Base-by-base conservation (phyloP, 2,888 invertebrate genomes). In the Caenorhabditis sulstoni region DNA sequence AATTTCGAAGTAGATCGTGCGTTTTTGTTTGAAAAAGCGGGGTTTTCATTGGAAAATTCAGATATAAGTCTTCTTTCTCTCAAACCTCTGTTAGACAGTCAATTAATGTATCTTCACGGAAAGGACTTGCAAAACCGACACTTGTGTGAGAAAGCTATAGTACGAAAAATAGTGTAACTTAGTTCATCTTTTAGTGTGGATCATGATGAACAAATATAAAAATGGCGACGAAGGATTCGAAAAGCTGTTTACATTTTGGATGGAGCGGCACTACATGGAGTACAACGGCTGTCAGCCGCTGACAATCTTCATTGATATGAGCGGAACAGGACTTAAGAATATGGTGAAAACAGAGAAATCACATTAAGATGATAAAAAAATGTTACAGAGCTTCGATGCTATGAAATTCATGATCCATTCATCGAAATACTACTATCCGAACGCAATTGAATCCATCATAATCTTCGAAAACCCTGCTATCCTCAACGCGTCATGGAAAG, bases 401-500 rank as follows among this genome's bases (percentile, higher is more conserved):
- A 78, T 89, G 62, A 87, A 88, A 49, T 89, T 89, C 73, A 80
- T 88, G 7, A 81, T 89, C 12, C 85, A 88, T 59, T 58, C 79
- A 0, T 76, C 87, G n/a, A 88, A 87, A 53, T 89, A 85, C 55
- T 88, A 87, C 62, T 89, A 87, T 74, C 89, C 89, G 0, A 75
- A 74, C 49, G 71, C 84, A 20, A 81, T 86, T 5, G 70, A 77
- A 22, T 83, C 83, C 5, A 80, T 88, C 35, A 35, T 87, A 8
- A 81, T 89, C 20, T 87, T 79, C 71, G 87, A 88, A 29, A 82
- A 81, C 41, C 88, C 89, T 2, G 67, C 76, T 7, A 84, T 87
- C 55, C 64, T 89, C 39, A 87, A 84, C 53, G 87, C 87, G 11
- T 84, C 86, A 8, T 87, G 87, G 87, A 85, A 85, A 62, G 84